Base-by-base conservation (phyloP, 1,140 invertebrate genomes). In the Dendrolimus kikuchii region DNA sequence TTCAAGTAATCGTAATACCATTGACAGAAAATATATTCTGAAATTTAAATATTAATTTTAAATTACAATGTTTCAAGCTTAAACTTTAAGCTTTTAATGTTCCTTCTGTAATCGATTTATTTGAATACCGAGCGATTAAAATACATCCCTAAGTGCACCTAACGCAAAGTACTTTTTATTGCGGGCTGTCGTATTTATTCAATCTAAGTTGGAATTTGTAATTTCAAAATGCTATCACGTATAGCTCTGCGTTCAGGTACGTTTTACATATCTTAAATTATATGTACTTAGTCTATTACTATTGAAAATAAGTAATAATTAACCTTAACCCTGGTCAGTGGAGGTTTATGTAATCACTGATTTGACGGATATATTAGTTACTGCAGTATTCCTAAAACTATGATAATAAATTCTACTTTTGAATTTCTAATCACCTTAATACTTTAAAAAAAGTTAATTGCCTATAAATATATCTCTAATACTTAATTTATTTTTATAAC, bases 241-340 rank as follows among this genome's bases (percentile, higher is more conserved):
- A 62, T 78, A 68, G 82, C 86, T 79, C 80, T 84, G 71, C 84
- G 86, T 80, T 78, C 78, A 77, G 77, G 86, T 87, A 75, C 57
- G 82, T 76, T 40, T 51, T 47, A 53, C 39, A 9, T 5, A 5
- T 59, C 48, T 44, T 53, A 40, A 40, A 40, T 41, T 55, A 50
- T 36, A 37, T 40, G 5, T 43, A 36, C 4, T 54, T 49, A 46
- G 44, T 43, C n/a, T 40, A 10, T 37, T 6, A 8, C 40, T 43
- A 38, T 8, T 49, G 48, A 40, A 44, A 47, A 53, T 23, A 10
- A 40, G 39, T 49, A 52, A 51, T 49, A 55, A 56, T 49, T 73
- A 75, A 77, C 74, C 77, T 74, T 80, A 65, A 64, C 64, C 63
- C 51, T 60, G 51, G 62, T 47, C 67, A 72, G 61, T 59, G 57